These are phyloP conservation scores for Petaurus breviceps DNA, from an alignment of 2,113 vertebrate genomes.

Conservation along the genomic window DNA sequence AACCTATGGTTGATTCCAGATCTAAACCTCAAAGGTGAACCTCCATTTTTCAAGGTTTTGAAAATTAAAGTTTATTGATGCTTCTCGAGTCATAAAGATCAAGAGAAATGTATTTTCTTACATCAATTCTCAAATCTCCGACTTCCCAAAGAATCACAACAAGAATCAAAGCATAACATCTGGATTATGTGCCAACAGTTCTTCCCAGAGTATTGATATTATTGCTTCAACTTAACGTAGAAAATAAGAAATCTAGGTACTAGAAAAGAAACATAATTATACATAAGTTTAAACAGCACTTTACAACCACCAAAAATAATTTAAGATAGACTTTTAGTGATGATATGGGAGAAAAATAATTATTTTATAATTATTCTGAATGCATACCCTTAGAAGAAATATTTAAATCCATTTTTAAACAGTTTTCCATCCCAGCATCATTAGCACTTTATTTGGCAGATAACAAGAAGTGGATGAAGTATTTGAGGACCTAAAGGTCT, in stretches of 20 bases:
- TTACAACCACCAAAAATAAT: constrained; percentile 39
- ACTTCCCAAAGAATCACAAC: neutral
- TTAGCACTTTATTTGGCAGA: constrained; percentile 1
- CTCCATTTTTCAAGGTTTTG: constrained; percentile 29
- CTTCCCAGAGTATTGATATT: neutral
- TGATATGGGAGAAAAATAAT: constrained; percentile 31
- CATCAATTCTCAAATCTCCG: constrained; percentile 3
- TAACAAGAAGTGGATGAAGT: neutral
- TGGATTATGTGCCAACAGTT: neutral
- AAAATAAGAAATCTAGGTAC: neutral
- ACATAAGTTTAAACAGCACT: neutral
- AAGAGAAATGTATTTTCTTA: neutral
- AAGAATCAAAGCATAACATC: neutral
- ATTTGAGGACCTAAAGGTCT: neutral
- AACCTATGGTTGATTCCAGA: neutral
- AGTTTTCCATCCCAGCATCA: constrained; percentile 7
- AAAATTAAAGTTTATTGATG: constrained; percentile 30
- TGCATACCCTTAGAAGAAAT: constrained; percentile 35
- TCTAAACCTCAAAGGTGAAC: neutral
- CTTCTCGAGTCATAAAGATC: neutral
- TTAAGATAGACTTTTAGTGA: neutral
- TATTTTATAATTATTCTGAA: constrained; percentile 1
- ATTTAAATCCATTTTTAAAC: neutral
- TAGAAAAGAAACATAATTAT: constrained; percentile 21
- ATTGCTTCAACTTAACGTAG: constrained; percentile 1